Base-by-base conservation (phyloP, 2,888 invertebrate genomes). In the Autographa gamma region DNA sequence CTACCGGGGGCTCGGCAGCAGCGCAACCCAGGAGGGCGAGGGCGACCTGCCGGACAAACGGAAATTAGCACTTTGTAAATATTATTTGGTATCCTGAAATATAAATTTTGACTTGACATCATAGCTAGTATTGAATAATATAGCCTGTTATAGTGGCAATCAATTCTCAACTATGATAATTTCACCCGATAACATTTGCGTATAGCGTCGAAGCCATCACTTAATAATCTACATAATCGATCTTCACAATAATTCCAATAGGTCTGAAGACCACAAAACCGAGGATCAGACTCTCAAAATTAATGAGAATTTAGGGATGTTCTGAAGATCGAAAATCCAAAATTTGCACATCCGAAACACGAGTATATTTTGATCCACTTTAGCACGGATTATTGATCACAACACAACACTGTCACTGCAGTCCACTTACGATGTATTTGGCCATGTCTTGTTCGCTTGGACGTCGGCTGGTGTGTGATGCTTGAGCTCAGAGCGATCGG, bases 21-120 rank as follows among this genome's bases (percentile, higher is more conserved):
- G 96, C 97, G 90, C 97, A 96, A 92, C 97, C 97, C 93, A 97
- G 97, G 92, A 98, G 95, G 89, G 97, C 97, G 92, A 98, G 97
- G 96, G 98, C 96, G 95, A 95, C 89, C 95, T 95, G 94, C 52
- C 80, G 81, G 85, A 69, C 73, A 73, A 78, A 43, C 72, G 69
- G 16, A 34, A 2, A 60, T 48, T 80, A 77, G 71, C 31, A 63
- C 34, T 71, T 52, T 14, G 14, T 48, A 48, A 56, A 25, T 13
- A 25, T 19, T 25, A 13, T 25, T 13, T 19, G 11, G 3, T 25
- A 56, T 25, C 19, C 54, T 25, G 25, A 25, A 25, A 56, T 13
- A 14, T 56, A 56, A 19, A 56, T 13, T 56, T 25, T 19, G 7
- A 7, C 25, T 56, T 56, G 25, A 13, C 54, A 54, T 54, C 6